A percentile compares a stretch with the other conserved stretches of the same genome.
phyloP scores from a whole-genome alignment of 2,797 vertebrate genomes.

The Taeniopygia guttata region DNA sequence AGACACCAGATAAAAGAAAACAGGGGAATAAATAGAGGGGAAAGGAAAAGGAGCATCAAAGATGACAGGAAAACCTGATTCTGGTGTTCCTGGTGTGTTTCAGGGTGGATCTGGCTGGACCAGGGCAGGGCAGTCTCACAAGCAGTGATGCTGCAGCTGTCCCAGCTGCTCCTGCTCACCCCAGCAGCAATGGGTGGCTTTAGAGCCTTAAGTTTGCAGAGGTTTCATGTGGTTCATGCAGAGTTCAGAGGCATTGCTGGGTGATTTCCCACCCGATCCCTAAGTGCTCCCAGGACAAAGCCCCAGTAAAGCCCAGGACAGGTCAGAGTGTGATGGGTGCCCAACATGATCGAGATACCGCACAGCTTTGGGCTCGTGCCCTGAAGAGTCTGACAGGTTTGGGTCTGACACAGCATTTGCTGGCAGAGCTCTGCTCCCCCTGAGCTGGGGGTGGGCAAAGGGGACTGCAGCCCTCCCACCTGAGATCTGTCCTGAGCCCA shows the following conservation, averaged over 20 bases:
- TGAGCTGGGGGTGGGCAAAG: background rate
- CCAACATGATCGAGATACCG: background rate
- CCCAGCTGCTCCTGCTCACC: background rate
- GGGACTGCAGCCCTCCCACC: background rate
- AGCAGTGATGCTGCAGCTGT: background rate
- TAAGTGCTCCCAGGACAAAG: background rate
- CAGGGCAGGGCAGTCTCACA: background rate
- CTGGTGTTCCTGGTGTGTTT: background rate
- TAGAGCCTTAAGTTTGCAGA: background rate
- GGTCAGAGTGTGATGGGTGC: background rate
- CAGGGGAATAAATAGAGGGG: background rate
- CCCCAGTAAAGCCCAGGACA: background rate
- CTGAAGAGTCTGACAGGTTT: too few species aligned
- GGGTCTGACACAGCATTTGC: background rate
- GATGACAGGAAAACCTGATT: background rate
- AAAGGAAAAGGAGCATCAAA: background rate
- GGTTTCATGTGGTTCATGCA: background rate
- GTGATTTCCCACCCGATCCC: background rate
- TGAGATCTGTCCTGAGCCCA: background rate
- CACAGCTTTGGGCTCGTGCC: background rate
- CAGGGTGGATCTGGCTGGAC: background rate
- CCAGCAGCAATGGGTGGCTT: accelerated
- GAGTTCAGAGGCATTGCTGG: background rate
- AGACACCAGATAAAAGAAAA: background rate
- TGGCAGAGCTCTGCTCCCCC: background rate